Percentiles rank a stretch among this genome's conserved stretches.
Evolutionary conservation across 2,113 vertebrate genomes (phyloP).

Genomic region (Pao palembangensis): DNA sequence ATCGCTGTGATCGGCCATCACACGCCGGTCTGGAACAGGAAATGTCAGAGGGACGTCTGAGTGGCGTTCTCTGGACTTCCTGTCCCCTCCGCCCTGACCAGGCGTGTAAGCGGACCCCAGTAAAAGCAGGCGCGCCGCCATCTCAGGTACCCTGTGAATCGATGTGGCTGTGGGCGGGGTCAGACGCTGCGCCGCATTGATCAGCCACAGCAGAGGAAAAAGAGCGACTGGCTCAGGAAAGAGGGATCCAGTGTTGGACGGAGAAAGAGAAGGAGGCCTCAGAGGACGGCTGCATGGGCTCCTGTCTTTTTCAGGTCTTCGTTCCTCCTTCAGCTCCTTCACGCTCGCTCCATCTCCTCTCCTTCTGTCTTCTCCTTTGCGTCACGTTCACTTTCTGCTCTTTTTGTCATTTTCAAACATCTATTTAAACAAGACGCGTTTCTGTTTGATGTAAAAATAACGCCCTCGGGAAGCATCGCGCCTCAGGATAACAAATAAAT

Average conservation of each 20-base stretch:
- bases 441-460: too few relatives aligned
- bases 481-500: too few relatives aligned
- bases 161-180: constrained; percentile 43
- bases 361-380: too few relatives aligned
- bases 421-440: too few relatives aligned
- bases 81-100: constrained; percentile 6
- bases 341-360: too few relatives aligned
- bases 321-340: background rate
- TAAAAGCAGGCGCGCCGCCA: constrained; percentile 49
- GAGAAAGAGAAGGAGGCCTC: constrained; percentile 2
- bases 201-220: constrained; percentile 63
- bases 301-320: background rate
- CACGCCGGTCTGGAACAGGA: too few relatives aligned
- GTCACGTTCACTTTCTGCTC: too few relatives aligned
- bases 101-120: constrained; percentile 42
- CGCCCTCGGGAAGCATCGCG: too few relatives aligned
- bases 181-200: constrained; percentile 66
- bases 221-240: constrained; percentile 54
- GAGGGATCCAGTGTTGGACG: background rate
- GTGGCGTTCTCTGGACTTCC: background rate
- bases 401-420: too few relatives aligned
- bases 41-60: too few relatives aligned
- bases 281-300: too few relatives aligned
- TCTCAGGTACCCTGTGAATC: constrained; percentile 58
- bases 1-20: too few relatives aligned